Evolutionary conservation across 1,140 invertebrate species (phyloP).

Genomic region (Thaumetopoea pityocampa): DNA sequence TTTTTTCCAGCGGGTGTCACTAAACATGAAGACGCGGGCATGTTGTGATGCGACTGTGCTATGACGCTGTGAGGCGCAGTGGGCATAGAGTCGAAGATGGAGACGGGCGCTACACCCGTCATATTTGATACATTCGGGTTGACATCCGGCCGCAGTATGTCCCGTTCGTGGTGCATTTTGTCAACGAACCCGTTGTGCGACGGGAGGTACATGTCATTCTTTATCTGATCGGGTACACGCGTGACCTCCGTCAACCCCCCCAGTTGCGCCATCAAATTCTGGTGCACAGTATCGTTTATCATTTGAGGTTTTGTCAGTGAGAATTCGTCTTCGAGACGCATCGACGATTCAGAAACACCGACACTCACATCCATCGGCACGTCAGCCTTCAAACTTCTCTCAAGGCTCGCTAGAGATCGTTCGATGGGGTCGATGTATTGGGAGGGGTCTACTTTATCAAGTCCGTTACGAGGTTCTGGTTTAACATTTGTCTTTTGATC

Average conservation of each 20-base stretch:
- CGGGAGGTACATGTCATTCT: constrained; percentile 57
- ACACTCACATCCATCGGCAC: constrained; percentile 67
- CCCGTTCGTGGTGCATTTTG: constrained; percentile 54
- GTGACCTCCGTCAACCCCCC: constrained; percentile 64
- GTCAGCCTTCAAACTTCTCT: constrained; percentile 76
- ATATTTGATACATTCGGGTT: constrained; percentile 72
- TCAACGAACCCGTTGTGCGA: constrained; percentile 75
- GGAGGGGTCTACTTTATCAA: constrained; percentile 59
- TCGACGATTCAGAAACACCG: constrained; percentile 49
- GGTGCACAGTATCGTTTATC: constrained; percentile 51
- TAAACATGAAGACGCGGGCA: constrained; percentile 60
- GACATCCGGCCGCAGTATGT: constrained; percentile 45
- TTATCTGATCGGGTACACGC: constrained; percentile 54
- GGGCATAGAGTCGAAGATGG: constrained; percentile 81
- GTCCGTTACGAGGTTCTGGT: constrained; percentile 53
- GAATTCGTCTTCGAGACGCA: constrained; percentile 56
- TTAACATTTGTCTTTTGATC: constrained; percentile 41
- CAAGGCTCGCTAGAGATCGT: constrained; percentile 80
- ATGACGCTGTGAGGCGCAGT: constrained; percentile 62
- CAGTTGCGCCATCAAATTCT: constrained; percentile 65
- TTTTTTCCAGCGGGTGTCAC: constrained; percentile 74
- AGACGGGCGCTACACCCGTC: constrained; percentile 76
- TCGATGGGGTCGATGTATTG: constrained; percentile 79
- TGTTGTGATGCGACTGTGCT: constrained; percentile 69
- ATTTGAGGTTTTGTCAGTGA: constrained; percentile 44